These are phyloP conservation scores for Micrasema minimum DNA, from an alignment of 1,140 invertebrate species.

Conservation along the genomic window DNA sequence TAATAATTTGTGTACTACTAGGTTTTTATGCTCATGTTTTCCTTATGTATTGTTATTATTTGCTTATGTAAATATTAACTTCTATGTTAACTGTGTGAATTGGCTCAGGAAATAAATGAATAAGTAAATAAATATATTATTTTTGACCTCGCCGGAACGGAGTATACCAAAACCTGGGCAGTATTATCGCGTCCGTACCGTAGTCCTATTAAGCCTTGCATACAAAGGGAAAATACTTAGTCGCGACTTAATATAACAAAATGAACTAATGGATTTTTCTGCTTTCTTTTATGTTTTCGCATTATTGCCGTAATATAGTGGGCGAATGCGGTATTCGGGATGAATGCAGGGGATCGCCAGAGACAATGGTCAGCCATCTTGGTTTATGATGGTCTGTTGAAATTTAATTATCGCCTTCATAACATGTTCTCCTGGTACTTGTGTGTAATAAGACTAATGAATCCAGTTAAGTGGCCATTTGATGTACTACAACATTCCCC, in stretches of 20 bases:
- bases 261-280: conserved; percentile 55
- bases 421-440: conserved; percentile 15
- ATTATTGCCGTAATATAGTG: conserved; percentile 53
- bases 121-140: no score
- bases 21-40: no score
- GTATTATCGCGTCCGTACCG: conserved; percentile 18
- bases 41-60: no score
- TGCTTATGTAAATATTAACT: no score
- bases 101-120: no score
- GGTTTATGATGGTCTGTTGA: conserved; percentile 2
- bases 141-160: not conserved
- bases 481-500: no score
- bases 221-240: conserved; percentile 53
- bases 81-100: no score
- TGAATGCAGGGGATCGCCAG: conserved; percentile 7
- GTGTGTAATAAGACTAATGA: not conserved
- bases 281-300: conserved; percentile 54
- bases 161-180: not conserved
- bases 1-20: no score
- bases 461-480: no score
- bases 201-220: conserved; percentile 46
- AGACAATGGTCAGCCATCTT: conserved; percentile 33
- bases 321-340: conserved; percentile 40
- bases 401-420: conserved; percentile 44
- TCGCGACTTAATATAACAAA: conserved; percentile 53